phyloP scores from a whole-genome alignment of 2,113 vertebrate species.

The Dasyprocta punctata region DNA sequence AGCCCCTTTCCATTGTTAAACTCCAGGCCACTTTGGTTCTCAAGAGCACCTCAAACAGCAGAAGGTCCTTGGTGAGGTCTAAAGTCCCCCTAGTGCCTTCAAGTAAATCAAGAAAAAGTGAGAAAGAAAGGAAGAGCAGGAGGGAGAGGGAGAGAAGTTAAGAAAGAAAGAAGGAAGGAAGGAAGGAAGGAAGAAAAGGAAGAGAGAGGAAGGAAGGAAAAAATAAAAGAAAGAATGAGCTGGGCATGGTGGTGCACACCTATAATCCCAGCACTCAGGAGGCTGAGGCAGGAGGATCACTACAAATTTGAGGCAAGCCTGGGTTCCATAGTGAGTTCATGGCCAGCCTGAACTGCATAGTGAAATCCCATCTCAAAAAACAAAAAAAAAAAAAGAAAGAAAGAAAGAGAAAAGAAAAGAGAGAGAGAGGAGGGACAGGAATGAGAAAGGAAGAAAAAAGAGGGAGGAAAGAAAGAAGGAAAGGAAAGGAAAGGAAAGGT shows the following conservation, averaged over 20 bases:
- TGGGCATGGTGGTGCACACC: too few species aligned
- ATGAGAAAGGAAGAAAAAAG: too few species aligned
- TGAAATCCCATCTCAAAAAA: too few species aligned
- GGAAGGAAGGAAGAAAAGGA: too few species aligned
- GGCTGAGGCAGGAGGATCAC: too few species aligned
- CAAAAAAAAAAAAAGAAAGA: too few species aligned
- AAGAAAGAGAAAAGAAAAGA: neutral
- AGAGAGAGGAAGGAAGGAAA: neutral
- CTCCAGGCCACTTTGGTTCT: neutral
- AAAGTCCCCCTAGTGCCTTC: neutral
- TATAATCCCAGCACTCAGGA: too few species aligned
- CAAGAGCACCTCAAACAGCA: neutral
- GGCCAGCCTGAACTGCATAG: too few species aligned
- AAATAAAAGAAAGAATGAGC: neutral
- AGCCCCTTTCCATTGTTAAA: neutral
- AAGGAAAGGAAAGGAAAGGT: neutral
- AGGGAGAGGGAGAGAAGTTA: neutral
- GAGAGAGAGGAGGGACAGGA: neutral
- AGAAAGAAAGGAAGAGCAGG: rapidly evolving
- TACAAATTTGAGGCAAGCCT: too few species aligned
- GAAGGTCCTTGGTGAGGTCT: neutral
- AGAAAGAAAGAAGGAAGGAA: neutral
- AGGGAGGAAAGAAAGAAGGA: rapidly evolving
- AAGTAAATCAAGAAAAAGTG: neutral
- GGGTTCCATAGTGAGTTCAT: too few species aligned